A percentile compares a stretch with the other conserved stretches of the same genome.
Evolutionary conservation across 1,140 invertebrate genomes (phyloP).

Genomic region (Chymomyza costata): DNA sequence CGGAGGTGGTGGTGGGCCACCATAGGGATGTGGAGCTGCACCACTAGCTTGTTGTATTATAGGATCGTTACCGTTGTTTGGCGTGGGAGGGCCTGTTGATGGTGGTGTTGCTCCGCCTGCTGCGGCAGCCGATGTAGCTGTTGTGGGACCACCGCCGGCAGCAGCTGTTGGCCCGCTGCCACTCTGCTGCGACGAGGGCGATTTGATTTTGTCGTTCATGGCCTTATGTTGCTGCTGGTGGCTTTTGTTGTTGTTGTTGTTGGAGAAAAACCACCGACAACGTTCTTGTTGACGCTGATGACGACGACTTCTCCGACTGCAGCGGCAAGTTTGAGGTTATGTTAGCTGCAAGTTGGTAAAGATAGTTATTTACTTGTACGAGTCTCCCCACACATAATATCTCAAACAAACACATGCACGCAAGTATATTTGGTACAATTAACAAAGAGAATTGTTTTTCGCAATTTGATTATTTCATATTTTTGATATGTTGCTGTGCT

Average conservation of each 20-base stretch:
- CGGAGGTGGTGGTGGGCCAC: conserved; percentile 48
- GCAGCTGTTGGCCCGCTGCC: conserved; percentile 25
- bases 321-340: conserved; percentile 71
- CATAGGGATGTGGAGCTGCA: conserved; percentile 57
- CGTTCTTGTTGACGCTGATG: conserved; percentile 52
- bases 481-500: not conserved
- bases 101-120: conserved; percentile 44
- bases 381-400: conserved; percentile 17
- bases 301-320: conserved; percentile 61
- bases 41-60: conserved; percentile 42
- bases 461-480: not conserved
- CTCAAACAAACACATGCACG: conserved; percentile 5
- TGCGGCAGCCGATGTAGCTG: conserved; percentile 14
- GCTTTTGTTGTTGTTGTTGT: conserved; percentile 22
- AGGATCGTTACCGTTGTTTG: conserved; percentile 61
- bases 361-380: conserved; percentile 37
- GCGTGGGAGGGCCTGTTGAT: conserved; percentile 58
- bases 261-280: conserved; percentile 52
- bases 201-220: conserved; percentile 75
- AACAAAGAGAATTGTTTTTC: conserved; percentile 41
- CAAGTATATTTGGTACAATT: conserved; percentile 10
- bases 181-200: conserved; percentile 61
- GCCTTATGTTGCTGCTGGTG: conserved; percentile 23
- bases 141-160: conserved; percentile 35
- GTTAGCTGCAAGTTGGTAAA: conserved; percentile 68